Evolutionary conservation across 2,888 invertebrate species (phyloP).

Genomic region (Siphonodentalium dalli): DNA sequence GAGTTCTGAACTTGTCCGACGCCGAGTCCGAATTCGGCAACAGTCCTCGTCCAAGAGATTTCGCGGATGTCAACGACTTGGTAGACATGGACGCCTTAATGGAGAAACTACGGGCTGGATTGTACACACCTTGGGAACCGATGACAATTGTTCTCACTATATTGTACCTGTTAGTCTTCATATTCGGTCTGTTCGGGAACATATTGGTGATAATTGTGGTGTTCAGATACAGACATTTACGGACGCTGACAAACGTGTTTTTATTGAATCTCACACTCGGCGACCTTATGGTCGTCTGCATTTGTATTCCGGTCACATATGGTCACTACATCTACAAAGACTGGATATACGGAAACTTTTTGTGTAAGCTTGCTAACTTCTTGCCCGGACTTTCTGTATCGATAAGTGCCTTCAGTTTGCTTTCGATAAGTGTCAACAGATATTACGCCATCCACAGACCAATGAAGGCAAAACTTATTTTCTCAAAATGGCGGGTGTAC

Average conservation of each 20-base stretch:
- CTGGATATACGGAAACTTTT: conserved; percentile 42
- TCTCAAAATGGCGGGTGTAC: conserved; percentile 37
- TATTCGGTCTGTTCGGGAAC: conserved; percentile 44
- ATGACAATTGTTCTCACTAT: conserved; percentile 40
- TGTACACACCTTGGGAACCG: conserved; percentile 29
- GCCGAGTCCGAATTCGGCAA: too few relatives aligned
- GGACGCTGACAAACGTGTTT: conserved; percentile 49
- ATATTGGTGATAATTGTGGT: conserved; percentile 46
- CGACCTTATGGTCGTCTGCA: conserved; percentile 45
- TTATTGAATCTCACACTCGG: conserved; percentile 48
- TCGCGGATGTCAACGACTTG: too few relatives aligned
- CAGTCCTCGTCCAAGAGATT: too few relatives aligned
- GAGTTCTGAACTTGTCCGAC: too few relatives aligned
- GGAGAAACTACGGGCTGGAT: conserved; percentile 4
- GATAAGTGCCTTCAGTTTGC: conserved; percentile 46
- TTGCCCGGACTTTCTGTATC: conserved; percentile 45
- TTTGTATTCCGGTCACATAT: conserved; percentile 50
- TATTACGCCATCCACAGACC: conserved; percentile 46
- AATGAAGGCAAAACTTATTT: conserved; percentile 40
- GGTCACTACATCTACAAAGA: conserved; percentile 44
- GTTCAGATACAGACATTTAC: conserved; percentile 42
- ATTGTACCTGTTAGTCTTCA: conserved; percentile 40
- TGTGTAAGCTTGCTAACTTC: conserved; percentile 46
- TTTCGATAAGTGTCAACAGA: conserved; percentile 46
- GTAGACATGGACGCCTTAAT: conserved; percentile 1